Conservation (phyloP, 2,113 vertebrate genomes). For the Isichthys henryi region DNA sequence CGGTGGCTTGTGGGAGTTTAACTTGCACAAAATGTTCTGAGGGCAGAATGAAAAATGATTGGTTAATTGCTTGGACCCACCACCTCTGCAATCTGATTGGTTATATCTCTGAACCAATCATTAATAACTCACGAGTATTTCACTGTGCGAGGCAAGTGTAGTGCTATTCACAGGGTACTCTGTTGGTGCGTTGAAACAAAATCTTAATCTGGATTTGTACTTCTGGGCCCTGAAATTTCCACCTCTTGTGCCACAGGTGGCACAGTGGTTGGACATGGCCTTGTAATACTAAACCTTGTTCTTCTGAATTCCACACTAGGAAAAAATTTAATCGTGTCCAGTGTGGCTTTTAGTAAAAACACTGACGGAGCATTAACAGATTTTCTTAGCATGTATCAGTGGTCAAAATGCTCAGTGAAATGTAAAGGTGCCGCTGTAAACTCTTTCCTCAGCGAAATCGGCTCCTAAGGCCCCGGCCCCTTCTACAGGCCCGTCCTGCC, state of each 20-base stretch:
- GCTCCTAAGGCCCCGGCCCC: constrained; percentile 46
- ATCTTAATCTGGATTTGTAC: background rate
- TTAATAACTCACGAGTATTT: background rate
- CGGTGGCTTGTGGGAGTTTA: no score
- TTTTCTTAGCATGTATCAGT: background rate
- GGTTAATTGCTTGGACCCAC: no score
- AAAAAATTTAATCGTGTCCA: constrained; percentile 23
- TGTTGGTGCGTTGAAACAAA: background rate
- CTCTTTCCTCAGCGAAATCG: constrained; percentile 16
- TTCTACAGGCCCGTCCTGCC: constrained; percentile 57
- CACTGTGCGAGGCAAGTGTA: background rate
- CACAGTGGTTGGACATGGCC: background rate
- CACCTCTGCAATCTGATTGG: no score
- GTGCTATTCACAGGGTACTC: background rate
- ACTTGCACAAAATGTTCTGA: no score
- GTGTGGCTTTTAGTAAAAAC: constrained; percentile 8
- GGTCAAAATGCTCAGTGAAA: background rate
- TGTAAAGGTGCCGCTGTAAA: background rate
- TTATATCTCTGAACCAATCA: no score
- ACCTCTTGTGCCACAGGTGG: background rate
- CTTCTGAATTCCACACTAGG: background rate
- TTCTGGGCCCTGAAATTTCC: background rate
- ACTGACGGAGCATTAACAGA: background rate
- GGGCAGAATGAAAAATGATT: no score
- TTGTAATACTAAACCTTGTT: background rate